Evolutionary conservation across 2,797 vertebrate species (phyloP).

Genomic region (Odontamblyopus lacepedii): DNA sequence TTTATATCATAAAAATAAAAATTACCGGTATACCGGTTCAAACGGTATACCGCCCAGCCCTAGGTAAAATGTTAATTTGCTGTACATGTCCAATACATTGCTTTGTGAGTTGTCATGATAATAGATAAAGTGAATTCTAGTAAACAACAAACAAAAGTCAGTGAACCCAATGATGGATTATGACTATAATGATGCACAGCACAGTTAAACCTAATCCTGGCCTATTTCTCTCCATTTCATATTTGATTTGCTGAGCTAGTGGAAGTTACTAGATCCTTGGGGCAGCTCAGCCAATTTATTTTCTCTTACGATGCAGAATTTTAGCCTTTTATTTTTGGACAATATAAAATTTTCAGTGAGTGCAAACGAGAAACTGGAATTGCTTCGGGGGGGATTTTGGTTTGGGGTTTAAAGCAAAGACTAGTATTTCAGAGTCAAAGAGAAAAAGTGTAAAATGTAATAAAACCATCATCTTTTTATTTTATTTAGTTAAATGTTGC

Average conservation of each 20-base stretch:
- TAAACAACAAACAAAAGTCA: neutral
- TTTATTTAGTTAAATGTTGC: neutral
- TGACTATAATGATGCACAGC: neutral
- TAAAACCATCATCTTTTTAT: neutral
- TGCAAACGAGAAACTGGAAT: neutral
- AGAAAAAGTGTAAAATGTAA: neutral
- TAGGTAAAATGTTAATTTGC: no score
- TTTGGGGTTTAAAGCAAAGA: neutral
- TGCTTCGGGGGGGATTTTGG: neutral
- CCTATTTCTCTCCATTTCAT: neutral
- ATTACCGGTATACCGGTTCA: no score
- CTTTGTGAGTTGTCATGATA: no score
- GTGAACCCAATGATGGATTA: neutral
- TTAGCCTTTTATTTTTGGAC: slow-evolving; percentile 7
- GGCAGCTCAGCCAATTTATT: slow-evolving; percentile 12
- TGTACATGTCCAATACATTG: no score
- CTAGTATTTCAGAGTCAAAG: neutral
- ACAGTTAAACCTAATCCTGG: slow-evolving; percentile 9
- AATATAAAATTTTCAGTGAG: neutral
- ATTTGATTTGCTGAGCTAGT: slow-evolving; percentile 29
- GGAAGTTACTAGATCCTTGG: neutral
- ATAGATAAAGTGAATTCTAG: no score
- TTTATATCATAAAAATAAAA: no score
- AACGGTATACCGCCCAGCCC: no score
- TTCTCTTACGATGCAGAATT: slow-evolving; percentile 5